Evolutionary conservation across 2,888 invertebrate genomes (phyloP).

Genomic region (Lasioglossum villosulum): DNA sequence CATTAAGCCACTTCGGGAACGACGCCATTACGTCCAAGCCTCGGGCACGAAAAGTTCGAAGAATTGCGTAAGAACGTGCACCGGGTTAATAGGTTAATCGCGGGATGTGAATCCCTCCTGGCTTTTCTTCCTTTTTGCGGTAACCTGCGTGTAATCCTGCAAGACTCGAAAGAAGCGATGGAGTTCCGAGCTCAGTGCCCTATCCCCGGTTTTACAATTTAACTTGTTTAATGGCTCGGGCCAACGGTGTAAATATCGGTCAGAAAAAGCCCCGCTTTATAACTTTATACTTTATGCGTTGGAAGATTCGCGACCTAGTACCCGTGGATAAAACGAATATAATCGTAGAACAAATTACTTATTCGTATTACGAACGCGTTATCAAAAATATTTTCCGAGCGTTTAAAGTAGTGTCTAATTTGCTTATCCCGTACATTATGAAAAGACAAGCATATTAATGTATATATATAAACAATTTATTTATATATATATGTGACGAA

Average conservation of each 20-base stretch:
- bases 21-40: conserved; percentile 30
- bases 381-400: no score
- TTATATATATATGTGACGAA: no score
- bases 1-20: conserved; percentile 32
- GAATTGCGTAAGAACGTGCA: conserved; percentile 44
- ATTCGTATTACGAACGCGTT: no score
- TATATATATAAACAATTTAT: no score
- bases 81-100: conserved; percentile 65
- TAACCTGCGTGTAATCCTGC: conserved; percentile 1
- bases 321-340: not conserved
- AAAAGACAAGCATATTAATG: no score
- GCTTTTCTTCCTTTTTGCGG: conserved; percentile 28
- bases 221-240: conserved; percentile 22
- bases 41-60: conserved; percentile 14
- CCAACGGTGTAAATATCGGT: conserved; percentile 15
- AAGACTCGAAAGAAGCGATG: not conserved
- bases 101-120: not conserved
- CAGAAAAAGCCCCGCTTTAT: conserved; percentile 16
- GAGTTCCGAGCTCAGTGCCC: conserved; percentile 12
- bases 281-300: not conserved
- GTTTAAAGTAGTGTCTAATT: no score
- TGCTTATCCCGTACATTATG: no score
- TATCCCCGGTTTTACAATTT: conserved; percentile 31
- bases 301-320: not conserved
- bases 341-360: not conserved